phyloP scores from a whole-genome alignment of 2,113 vertebrate species.

The Benitochromis conjunctus region DNA sequence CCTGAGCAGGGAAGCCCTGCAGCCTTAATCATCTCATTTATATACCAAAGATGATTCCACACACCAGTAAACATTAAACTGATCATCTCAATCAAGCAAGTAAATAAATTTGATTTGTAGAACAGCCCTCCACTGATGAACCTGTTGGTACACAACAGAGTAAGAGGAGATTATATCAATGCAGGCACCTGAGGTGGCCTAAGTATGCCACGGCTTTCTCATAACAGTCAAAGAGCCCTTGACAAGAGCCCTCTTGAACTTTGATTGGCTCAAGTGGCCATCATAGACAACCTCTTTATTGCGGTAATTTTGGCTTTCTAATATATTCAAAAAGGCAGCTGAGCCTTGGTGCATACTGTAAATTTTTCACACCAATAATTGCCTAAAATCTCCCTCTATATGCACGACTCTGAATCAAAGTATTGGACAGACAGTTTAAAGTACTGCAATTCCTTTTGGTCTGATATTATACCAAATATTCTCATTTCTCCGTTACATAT shows the following conservation, averaged over 20 bases:
- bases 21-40: slow-evolving; percentile 74
- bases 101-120: slow-evolving; percentile 42
- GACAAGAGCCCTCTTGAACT: slow-evolving; percentile 27
- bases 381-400: neutral
- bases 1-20: slow-evolving; percentile 70
- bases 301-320: neutral
- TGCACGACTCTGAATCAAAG: neutral
- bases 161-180: neutral
- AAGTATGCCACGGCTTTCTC: neutral
- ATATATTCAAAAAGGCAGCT: neutral
- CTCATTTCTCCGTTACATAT: neutral
- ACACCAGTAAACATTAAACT: slow-evolving; percentile 37
- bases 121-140: neutral
- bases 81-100: slow-evolving; percentile 34
- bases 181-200: neutral
- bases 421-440: neutral
- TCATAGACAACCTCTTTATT: slow-evolving; percentile 28
- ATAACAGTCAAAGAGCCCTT: slow-evolving; percentile 10
- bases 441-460: neutral
- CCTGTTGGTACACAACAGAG: neutral
- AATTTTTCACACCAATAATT: neutral
- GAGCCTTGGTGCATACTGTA: neutral
- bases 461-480: neutral
- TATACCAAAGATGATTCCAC: slow-evolving; percentile 65
- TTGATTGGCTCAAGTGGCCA: slow-evolving; percentile 32